Evolutionary conservation across 2,113 vertebrate genomes (phyloP), one percentile per base, ranked within the genome.

Genomic region (Telmatochromis sp.): DNA sequence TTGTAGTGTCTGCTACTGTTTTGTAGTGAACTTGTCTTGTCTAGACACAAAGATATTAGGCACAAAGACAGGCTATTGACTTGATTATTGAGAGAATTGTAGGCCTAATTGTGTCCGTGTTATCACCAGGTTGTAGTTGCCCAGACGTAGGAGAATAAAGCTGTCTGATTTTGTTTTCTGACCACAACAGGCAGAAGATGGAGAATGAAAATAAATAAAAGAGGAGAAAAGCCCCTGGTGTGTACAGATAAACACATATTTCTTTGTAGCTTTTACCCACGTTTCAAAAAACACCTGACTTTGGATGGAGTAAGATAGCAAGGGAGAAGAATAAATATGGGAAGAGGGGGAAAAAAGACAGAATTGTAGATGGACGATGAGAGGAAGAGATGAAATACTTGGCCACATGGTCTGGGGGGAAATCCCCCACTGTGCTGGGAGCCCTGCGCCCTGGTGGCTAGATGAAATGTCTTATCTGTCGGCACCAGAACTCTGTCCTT

Each of bases 381-480:
- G 51, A 79, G 54, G 86, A 78, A 86, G 58, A 87, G 88, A 84
- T 83, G 91, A 92, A 93, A 94, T 92, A 81, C 87, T 89, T 86
- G 88, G 65, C 93, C 91, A 91, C 90, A 92, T 90, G 88, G 93
- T 94, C 93, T 95, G 89, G 84, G 94, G 93, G 95, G 93, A 95
- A 94, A 94, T 94, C 91, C 93, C 94, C 94, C 85, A 53, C 91
- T 92, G 93, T 88, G 93, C 92, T 84, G 85, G 88, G 86, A 92
- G 89, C 89, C 87, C 81, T 87, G 88, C 79, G 57, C 91, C 89
- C 91, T 82, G 91, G 95, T 87, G 93, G 93, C 85, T 85, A 93
- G 94, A 96, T 95, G 94, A 96, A 94, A 95, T 91, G 93, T 92
- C 95, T 96, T 96, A 96, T 96, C 95, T 93, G 90, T 91, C 89